Conservation (phyloP, 2,888 invertebrate genomes). For the Aphelenchoides bicaudatus region DNA sequence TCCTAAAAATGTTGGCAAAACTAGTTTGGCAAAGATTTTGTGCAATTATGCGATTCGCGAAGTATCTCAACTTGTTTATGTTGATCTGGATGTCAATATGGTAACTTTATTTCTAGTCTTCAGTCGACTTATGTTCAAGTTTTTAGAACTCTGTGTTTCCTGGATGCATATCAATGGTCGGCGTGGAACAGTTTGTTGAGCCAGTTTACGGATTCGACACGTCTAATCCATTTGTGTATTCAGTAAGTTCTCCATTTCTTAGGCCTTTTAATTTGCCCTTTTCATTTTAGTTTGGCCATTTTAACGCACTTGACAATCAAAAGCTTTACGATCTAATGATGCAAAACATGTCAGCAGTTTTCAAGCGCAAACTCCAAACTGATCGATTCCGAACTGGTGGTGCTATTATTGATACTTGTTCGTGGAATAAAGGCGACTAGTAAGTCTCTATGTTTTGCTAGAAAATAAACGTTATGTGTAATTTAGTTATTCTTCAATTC, state of each 20-base stretch:
- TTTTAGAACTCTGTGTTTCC: slow-evolving; percentile 16
- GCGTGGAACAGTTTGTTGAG: slow-evolving; percentile 86
- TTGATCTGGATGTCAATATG: slow-evolving; percentile 92
- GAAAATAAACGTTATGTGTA: neutral
- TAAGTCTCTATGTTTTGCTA: slow-evolving; percentile 64
- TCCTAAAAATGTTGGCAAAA: slow-evolving; percentile 92
- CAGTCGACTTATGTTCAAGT: neutral
- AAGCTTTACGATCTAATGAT: slow-evolving; percentile 80
- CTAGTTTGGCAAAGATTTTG: slow-evolving; percentile 79
- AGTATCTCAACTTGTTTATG: slow-evolving; percentile 74
- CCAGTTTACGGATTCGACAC: slow-evolving; percentile 91
- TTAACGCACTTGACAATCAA: slow-evolving; percentile 72
- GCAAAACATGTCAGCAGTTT: slow-evolving; percentile 78
- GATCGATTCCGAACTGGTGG: slow-evolving; percentile 65
- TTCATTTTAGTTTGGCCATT: slow-evolving; percentile 75
- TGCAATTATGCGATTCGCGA: slow-evolving; percentile 91
- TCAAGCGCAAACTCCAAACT: slow-evolving; percentile 70
- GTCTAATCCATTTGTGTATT: slow-evolving; percentile 70
- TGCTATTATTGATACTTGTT: slow-evolving; percentile 91
- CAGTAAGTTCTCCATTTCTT: slow-evolving; percentile 18
- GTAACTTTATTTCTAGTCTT: slow-evolving; percentile 21
- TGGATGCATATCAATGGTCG: slow-evolving; percentile 33
- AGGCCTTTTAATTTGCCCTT: neutral
- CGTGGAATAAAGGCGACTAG: slow-evolving; percentile 89
- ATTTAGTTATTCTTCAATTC: slow-evolving; percentile 64